Base-by-base conservation (phyloP, 2,113 vertebrate genomes). In the Hymenochirus boettgeri region DNA sequence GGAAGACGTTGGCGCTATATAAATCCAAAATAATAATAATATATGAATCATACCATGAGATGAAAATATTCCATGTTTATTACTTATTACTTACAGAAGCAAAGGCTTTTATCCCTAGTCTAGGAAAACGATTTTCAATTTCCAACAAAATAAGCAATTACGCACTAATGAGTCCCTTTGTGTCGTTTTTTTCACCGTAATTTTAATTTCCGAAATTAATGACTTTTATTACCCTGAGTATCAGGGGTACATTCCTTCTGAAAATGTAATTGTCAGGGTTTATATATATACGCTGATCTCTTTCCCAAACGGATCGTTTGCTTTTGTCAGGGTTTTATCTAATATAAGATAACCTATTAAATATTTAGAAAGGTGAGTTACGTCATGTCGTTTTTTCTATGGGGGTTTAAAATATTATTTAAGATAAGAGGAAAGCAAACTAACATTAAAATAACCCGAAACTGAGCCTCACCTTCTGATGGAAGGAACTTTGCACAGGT, bases 121-220 rank as follows among this genome's bases (percentile, higher is more conserved):
- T 45, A 47, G 18, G 46, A 45, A 69, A 42, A 69, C 45, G 56
- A 39, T 47, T 67, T 67, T 59, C 47, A 25, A 12, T 67, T 67
- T 59, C 46, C 15, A 69, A 48, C 65, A 53, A 69, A 69, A 69
- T 69, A 60, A 53, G 55, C 55, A 69, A 69, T 69, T 69, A 60
- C 58, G 22, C 47, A 8, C 47, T 69, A 69, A 69, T 69, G 65
- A 69, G 65, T 69, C 65, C 57, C 65, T 42, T 69, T 60, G 65
- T 60, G 65, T 42, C 37, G n/a, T n/a, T 53, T 52, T 59, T 52
- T 60, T 27, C 46, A 45, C 24, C 12, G 26, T 33, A 69, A 69
- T 69, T 69, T 60, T 60, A 69, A 69, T 69, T 69, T 69, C 65
- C 53, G 21, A 69, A 69, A 69, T 69, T 69, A 69, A 69, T 69